Conservation (phyloP, 2,113 vertebrate genomes). For the Cettia cetti region DNA sequence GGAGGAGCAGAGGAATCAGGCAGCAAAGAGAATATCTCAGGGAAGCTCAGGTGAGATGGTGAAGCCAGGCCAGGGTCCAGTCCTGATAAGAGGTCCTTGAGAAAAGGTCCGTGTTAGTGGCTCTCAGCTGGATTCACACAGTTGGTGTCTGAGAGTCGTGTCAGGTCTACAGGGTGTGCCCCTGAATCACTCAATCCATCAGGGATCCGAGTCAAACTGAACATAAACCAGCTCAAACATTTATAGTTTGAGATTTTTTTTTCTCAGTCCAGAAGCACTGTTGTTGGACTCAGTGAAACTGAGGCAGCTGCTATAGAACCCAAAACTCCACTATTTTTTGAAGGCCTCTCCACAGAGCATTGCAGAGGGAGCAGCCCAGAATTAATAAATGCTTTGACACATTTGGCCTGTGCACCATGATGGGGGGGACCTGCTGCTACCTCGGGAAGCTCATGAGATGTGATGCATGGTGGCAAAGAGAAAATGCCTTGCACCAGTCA, state of each 20-base stretch:
- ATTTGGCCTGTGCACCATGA: neutral
- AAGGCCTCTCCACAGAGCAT: neutral
- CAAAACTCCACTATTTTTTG: neutral
- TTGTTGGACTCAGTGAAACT: neutral
- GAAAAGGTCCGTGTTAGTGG: neutral
- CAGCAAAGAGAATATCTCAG: neutral
- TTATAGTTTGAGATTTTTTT: neutral
- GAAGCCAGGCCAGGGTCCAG: neutral
- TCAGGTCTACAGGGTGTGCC: neutral
- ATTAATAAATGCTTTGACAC: neutral
- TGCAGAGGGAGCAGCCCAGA: neutral
- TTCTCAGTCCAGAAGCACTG: neutral
- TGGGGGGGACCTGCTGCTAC: neutral
- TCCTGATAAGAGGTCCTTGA: neutral
- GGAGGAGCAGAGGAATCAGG: neutral
- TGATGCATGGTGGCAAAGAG: neutral
- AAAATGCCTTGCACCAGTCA: neutral
- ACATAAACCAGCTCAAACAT: neutral
- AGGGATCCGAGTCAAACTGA: neutral
- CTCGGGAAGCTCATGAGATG: neutral
- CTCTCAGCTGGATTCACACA: neutral
- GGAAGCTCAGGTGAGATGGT: neutral
- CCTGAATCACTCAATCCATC: neutral
- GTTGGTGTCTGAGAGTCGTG: neutral
- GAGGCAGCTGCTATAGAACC: neutral